These are phyloP conservation scores for Pinna nobilis DNA, from an alignment of 1,140 invertebrate species.

Conservation along the genomic window DNA sequence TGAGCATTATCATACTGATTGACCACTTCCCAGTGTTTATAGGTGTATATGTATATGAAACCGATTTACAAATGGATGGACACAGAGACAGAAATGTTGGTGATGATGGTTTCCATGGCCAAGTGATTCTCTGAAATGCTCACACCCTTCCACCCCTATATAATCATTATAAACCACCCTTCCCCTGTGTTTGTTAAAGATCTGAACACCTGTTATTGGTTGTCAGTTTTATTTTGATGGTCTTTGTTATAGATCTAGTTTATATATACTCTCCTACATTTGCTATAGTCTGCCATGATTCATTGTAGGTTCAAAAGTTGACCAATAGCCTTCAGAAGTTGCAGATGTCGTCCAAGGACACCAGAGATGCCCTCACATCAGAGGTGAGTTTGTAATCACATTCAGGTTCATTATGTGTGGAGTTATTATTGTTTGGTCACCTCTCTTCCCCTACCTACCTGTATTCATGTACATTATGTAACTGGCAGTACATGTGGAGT, in stretches of 20 bases:
- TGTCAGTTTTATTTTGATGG: background rate
- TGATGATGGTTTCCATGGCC: too few relatives aligned
- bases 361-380: constrained; percentile 66
- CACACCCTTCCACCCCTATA: background rate
- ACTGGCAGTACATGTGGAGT: too few relatives aligned
- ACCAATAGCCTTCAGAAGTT: constrained; percentile 69
- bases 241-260: background rate
- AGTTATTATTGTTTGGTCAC: too few relatives aligned
- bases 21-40: too few relatives aligned
- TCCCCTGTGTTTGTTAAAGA: background rate
- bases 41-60: too few relatives aligned
- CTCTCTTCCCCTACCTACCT: too few relatives aligned
- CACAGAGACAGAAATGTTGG: too few relatives aligned
- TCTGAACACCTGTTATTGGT: background rate
- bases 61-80: too few relatives aligned
- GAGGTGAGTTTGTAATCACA: constrained; percentile 57
- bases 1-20: too few relatives aligned
- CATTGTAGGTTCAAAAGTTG: constrained; percentile 67
- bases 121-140: background rate
- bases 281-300: constrained; percentile 14
- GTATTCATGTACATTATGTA: too few relatives aligned
- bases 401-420: background rate
- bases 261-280: background rate
- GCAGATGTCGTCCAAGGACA: constrained; percentile 72
- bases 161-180: background rate